These are phyloP conservation scores for Drosophila rubida DNA, from an alignment of 2,888 invertebrate genomes.

Conservation along the genomic window DNA sequence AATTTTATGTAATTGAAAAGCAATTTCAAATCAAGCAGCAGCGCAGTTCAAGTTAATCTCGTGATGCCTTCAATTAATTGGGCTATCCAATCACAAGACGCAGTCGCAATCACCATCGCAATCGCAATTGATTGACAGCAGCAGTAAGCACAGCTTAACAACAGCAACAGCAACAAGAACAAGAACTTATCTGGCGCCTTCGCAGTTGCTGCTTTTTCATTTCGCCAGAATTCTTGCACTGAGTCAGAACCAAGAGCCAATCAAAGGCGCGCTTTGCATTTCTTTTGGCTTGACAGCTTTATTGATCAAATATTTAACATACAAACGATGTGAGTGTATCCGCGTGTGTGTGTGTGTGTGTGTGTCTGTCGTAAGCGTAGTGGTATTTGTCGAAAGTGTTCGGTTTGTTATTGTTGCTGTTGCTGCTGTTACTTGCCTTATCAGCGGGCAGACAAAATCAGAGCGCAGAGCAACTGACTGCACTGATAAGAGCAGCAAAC, in stretches of 20 bases:
- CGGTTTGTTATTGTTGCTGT: conserved; percentile 13
- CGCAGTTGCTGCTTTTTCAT: conserved; percentile 17
- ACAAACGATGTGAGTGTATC: conserved; percentile 23
- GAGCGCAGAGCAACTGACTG: conserved; percentile 15
- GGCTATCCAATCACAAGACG: conserved; percentile 44
- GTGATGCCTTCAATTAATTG: conserved; percentile 66
- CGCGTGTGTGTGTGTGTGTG: conserved; percentile 19
- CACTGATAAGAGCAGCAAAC: conserved; percentile 18
- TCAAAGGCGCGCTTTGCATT: conserved; percentile 35
- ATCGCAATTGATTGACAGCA: conserved; percentile 22
- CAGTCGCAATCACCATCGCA: conserved; percentile 22
- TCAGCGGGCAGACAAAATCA: conserved; percentile 51
- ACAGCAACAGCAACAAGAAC: conserved; percentile 1
- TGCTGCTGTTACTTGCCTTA: conserved; percentile 26
- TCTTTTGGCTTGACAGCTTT: conserved; percentile 49
- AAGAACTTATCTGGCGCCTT: conserved; percentile 34
- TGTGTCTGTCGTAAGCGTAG: conserved; percentile 11
- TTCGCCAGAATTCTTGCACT: conserved; percentile 26
- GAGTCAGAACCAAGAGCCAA: conserved; percentile 30
- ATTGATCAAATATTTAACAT: conserved; percentile 73
- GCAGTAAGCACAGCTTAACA: neutral
- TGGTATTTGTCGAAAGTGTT: conserved; percentile 30
- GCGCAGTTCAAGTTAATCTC: conserved; percentile 57
- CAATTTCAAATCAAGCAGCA: conserved; percentile 40
- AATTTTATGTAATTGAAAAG: conserved; percentile 74